These are phyloP conservation scores for Taenioides sp. DNA, from an alignment of 2,797 vertebrate species.

Conservation along the genomic window DNA sequence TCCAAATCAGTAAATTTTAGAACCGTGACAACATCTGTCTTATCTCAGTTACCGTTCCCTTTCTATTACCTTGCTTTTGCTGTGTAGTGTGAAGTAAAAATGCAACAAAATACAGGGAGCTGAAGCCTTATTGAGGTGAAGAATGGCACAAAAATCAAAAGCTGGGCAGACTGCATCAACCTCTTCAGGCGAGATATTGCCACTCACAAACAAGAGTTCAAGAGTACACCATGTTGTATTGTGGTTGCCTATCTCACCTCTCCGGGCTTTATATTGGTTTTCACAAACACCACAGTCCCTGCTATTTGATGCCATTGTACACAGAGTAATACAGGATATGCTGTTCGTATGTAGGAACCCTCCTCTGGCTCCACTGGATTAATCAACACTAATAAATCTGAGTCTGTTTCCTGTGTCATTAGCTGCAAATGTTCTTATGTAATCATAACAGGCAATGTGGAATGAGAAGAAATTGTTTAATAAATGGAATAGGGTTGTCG, in stretches of 20 bases:
- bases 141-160: neutral
- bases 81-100: neutral
- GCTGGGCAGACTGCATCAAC: slow-evolving; percentile 4
- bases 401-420: slow-evolving; percentile 5
- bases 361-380: slow-evolving; percentile 19
- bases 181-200: slow-evolving; percentile 14
- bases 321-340: slow-evolving; percentile 2
- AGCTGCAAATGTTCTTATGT: slow-evolving; percentile 30
- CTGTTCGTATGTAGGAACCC: neutral
- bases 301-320: slow-evolving; percentile 1
- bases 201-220: slow-evolving; percentile 10
- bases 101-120: neutral
- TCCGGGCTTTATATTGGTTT: neutral
- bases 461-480: neutral
- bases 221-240: slow-evolving; percentile 18
- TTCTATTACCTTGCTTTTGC: neutral
- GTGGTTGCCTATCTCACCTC: slow-evolving; percentile 7
- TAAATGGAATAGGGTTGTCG: too few species aligned
- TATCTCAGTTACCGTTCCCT: neutral
- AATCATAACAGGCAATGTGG: slow-evolving; percentile 13
- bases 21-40: neutral
- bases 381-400: slow-evolving; percentile 23
- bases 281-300: neutral
- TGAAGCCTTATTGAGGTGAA: slow-evolving; percentile 3
- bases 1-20: neutral